A percentile compares a stretch with the other conserved stretches of the same genome.
These are phyloP conservation scores for Aptenodytes patagonicus DNA, from an alignment of 2,113 vertebrate genomes.

Conservation along the genomic window DNA sequence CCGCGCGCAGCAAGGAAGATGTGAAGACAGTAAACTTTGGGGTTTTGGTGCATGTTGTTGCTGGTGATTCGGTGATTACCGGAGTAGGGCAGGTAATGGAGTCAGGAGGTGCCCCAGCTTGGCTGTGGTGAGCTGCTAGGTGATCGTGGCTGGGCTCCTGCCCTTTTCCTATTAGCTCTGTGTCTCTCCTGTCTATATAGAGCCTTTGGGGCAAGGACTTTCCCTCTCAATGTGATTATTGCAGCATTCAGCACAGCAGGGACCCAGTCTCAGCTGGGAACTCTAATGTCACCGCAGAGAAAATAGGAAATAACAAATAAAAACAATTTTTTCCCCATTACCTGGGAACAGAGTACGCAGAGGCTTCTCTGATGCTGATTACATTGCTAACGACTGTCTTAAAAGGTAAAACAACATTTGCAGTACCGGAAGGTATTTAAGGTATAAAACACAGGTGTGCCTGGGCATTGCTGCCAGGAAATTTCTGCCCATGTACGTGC, in stretches of 20 bases:
- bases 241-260: neutral
- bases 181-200: neutral
- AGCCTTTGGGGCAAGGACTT: neutral
- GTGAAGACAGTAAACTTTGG: neutral
- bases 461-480: neutral
- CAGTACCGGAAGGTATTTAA: accelerated
- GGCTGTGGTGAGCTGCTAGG: neutral
- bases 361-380: neutral
- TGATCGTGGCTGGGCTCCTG: accelerated
- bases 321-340: neutral
- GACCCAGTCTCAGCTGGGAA: neutral
- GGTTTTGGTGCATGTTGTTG: neutral
- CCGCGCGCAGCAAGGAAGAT: neutral
- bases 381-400: accelerated
- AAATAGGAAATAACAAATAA: neutral
- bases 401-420: neutral
- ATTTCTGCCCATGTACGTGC: neutral
- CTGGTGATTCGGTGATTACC: neutral
- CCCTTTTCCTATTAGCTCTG: neutral
- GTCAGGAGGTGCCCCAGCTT: neutral
- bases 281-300: neutral
- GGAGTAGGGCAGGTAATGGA: neutral
- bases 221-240: neutral
- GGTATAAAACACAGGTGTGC: neutral
- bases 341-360: neutral